phyloP scores from a whole-genome alignment of 2,888 invertebrate species.

The Hedychridium roseum region DNA sequence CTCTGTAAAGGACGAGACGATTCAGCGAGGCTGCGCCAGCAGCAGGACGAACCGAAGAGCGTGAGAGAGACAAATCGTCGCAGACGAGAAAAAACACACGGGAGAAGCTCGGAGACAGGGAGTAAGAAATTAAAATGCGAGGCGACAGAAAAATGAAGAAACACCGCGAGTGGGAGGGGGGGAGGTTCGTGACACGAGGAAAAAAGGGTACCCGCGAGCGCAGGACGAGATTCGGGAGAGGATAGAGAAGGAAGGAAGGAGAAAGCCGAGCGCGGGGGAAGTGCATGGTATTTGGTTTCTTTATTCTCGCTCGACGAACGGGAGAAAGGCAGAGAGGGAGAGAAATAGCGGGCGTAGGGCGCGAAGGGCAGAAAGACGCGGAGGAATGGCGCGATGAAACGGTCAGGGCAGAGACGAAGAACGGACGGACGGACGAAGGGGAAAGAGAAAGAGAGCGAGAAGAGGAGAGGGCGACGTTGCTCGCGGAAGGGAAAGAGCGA shows the following conservation, averaged over 20 bases:
- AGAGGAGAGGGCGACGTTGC: constrained; percentile 19
- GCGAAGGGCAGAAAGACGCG: background rate
- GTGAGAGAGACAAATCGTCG: constrained; percentile 12
- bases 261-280: constrained; percentile 19
- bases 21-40: background rate
- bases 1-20: background rate
- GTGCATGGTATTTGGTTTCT: no score
- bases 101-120: constrained; percentile 3
- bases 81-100: no score
- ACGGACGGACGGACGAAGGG: constrained; percentile 1
- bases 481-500: background rate
- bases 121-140: constrained; percentile 8
- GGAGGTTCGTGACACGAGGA: no score
- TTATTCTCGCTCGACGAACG: no score
- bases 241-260: constrained; percentile 18
- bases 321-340: constrained; percentile 22
- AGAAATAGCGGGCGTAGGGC: constrained; percentile 9
- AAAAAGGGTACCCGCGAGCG: constrained; percentile 26
- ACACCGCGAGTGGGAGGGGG: constrained; percentile 17
- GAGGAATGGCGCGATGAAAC: no score
- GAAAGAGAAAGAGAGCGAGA: constrained; percentile 5
- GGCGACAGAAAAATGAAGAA: background rate
- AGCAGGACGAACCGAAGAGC: constrained; percentile 10
- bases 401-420: no score
- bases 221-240: constrained; percentile 16